A percentile compares a stretch with the other conserved stretches of the same genome.
These are phyloP conservation scores for Bombus huntii DNA, from an alignment of 1,140 invertebrate species.

Conservation along the genomic window DNA sequence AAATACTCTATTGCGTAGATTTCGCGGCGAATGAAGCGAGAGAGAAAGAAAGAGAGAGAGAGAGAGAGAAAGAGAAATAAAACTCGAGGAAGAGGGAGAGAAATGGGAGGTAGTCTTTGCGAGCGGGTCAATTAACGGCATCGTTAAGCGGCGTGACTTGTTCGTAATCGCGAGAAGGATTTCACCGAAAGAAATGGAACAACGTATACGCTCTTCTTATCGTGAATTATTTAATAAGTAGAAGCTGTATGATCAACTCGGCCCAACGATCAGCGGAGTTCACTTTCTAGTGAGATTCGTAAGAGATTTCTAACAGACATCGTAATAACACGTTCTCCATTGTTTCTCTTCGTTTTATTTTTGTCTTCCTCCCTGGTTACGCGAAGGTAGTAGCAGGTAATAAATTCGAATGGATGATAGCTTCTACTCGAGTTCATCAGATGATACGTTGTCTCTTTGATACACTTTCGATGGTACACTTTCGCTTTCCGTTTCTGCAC, in stretches of 20 bases:
- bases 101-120: neutral
- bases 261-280: neutral
- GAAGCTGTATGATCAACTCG: neutral
- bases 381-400: neutral
- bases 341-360: neutral
- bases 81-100: no score
- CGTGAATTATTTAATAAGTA: constrained; percentile 19
- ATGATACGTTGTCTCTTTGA: neutral
- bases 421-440: neutral
- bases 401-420: neutral
- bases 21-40: constrained; percentile 1
- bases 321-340: neutral
- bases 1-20: constrained; percentile 23
- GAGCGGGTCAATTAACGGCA: constrained; percentile 62
- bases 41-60: neutral
- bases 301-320: neutral
- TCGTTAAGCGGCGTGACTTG: constrained; percentile 47
- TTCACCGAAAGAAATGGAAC: constrained; percentile 44
- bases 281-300: constrained; percentile 17
- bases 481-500: neutral
- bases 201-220: neutral
- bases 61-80: no score
- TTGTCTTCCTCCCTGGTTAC: neutral
- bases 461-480: neutral
- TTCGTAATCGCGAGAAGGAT: constrained; percentile 39